Evolutionary conservation across 2,797 vertebrate genomes (phyloP).

Genomic region (Helarctos malayanus): DNA sequence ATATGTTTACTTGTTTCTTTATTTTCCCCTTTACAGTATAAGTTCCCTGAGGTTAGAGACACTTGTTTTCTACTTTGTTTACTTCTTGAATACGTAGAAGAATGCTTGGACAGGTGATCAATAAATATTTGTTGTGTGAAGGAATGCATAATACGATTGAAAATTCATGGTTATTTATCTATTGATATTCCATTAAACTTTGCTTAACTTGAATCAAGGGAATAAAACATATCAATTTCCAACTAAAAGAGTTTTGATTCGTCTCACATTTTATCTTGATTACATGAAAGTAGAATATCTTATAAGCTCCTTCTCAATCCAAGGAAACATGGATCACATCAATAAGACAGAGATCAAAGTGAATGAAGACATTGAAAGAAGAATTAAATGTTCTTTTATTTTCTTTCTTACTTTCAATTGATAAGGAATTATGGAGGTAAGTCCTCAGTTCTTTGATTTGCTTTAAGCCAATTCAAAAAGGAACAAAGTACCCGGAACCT

Average conservation of each 20-base stretch:
- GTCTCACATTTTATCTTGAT: slow-evolving; percentile 68
- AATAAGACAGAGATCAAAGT: slow-evolving; percentile 73
- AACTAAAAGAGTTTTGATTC: slow-evolving; percentile 56
- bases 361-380: neutral
- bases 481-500: slow-evolving; percentile 68
- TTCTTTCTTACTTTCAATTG: slow-evolving; percentile 65
- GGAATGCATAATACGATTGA: neutral
- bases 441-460: slow-evolving; percentile 71
- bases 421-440: slow-evolving; percentile 72
- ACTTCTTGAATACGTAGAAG: neutral
- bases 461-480: slow-evolving; percentile 71
- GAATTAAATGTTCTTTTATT: slow-evolving; percentile 74
- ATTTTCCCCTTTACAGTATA: neutral
- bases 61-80: neutral
- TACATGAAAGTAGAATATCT: slow-evolving; percentile 64
- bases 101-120: neutral
- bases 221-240: slow-evolving; percentile 65
- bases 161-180: slow-evolving; percentile 55
- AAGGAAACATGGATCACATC: slow-evolving; percentile 64
- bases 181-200: slow-evolving; percentile 63
- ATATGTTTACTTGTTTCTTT: neutral
- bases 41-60: neutral
- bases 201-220: slow-evolving; percentile 38
- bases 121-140: slow-evolving; percentile 28
- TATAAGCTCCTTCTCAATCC: slow-evolving; percentile 40